Base-by-base conservation (phyloP, 1,140 invertebrate species). In the Bathynomus jamesi region DNA sequence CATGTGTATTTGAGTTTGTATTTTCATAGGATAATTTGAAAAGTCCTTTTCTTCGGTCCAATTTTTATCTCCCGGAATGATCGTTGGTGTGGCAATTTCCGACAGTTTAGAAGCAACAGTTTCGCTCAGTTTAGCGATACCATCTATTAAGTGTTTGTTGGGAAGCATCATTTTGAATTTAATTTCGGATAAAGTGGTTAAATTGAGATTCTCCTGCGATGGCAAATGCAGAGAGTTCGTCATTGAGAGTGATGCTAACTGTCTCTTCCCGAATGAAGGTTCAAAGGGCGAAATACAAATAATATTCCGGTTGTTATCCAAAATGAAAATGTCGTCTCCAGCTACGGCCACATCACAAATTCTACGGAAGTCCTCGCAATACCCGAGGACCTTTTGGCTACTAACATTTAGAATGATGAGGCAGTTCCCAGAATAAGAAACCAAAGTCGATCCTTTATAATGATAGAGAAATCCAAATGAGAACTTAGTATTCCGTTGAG, bases 331-430 rank as follows among this genome's bases (percentile, higher is more conserved):
- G 21, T 65, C 64, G 2, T 25, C 28, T 21, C 67, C 68, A 30
- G 65, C 70, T 4, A 70, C 72, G 21, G 72, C 69, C 13, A 74
- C 53, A 28, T 40, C 68, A 67, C 17, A 62, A 24, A 74, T 70
- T 27, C 63, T 28, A 0, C 64, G 63, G 17, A 74, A 74, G 5
- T 70, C 46, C 24, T 65, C 67, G 30, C 29, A 63, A 31, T 31
- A 67, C n/a, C 25, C 67, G 5, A 62, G 29, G 3, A 74, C 25
- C 28, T 67, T 70, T 7, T 25, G 62, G 13, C 40, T 60, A 17
- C 31, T 28, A 61, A 70, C 32, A 63, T 74, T 65, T 27, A 67
- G 28, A 25, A 70, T 27, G n/a, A 74, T 66, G 0, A 74, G 7
- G 63, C 72, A 74, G 10, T 62, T 24, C 8, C 28, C 53, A 24